Base-by-base conservation (phyloP, 92 coral and sea anemone genomes). In the Heliopora coerulea region DNA sequence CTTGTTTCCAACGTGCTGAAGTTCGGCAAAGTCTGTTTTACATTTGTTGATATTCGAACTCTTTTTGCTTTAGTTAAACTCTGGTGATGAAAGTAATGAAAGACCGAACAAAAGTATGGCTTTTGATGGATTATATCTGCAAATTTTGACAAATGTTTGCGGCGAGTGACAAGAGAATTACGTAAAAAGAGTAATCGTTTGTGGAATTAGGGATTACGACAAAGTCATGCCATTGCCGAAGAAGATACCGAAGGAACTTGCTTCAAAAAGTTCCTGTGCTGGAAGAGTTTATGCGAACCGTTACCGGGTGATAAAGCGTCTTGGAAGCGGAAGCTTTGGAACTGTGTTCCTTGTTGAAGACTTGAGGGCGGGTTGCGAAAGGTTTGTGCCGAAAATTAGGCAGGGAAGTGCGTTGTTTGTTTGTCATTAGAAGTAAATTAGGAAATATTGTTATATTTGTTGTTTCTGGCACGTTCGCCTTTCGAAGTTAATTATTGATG, bases 241-340 rank as follows among this genome's bases (percentile, higher is more conserved):
- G 70, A 87, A 88, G 63, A 92, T 92, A 70, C 97, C 97, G 33
- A 83, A 83, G 59, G 85, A 85, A 30, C 73, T 89, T 28, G 86
- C 86, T 25, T 79, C 90, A 29, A 82, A 82, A 57, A 78, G 88
- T 39, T 81, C 73, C 34, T 84, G 86, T 73, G 86, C 44, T 11
- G 97, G 88, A 19, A 82, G 96, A 17, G 91, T 91, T 42, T 91
- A 86, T 73, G 96, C 88, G 37, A 91, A 91, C 52, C 80, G 97
- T 17, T 91, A 91, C 68, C 80, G 84, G 12, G 87, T 91, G 37
- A 83, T 86, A 17, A 84, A 83, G 49, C 84, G 88, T 3, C 87
- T 91, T 18, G 97, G 97, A 20, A 89, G 90, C 41, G 97, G 97
- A 0, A 91, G 91, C 78, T 91, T 89, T 70, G 97, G 97, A 1